Evolutionary conservation across 2,113 vertebrate species (phyloP), one percentile per base, ranked within the genome.

Genomic region (Orthonyx spaldingii): DNA sequence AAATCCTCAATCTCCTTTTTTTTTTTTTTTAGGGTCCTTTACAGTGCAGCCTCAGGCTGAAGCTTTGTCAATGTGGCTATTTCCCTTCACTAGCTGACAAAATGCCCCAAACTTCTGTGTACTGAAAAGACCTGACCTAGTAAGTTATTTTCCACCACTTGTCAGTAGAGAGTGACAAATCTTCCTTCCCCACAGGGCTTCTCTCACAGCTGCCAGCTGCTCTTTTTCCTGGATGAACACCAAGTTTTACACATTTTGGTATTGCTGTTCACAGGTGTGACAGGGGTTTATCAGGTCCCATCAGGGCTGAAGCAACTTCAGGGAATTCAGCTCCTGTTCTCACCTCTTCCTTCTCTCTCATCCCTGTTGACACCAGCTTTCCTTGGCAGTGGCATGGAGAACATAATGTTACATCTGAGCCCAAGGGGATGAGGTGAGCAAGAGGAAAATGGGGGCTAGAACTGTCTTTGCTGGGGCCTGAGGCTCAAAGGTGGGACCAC

Each of bases 51-150:
- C 41, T 72, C 0, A 3, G 21, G 23, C 16, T 49, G 46, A 78
- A 70, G 16, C n/a, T 88, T 74, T 74, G 41, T 52, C n/a, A 52
- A 0, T 0, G 1, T 56, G 27, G 35, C 18, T 15, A 28, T 70
- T 85, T 65, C 18, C 37, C 28, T 77, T 77, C 49, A 27, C 13
- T 13, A 77, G 49, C 30, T 70, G 56, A 53, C 46, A 81, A 69
- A 84, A 64, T 0, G 0, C 8, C 23, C 35, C 69, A 33, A 50
- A 76, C 12, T 56, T 66, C 46, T 35, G 27, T 6, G 12, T 16
- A 27, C 41, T 37, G 24, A 30, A 37, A 93, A 84, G 19, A 22
- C 16, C 46, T 77, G 46, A 22, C 22, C 19, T 50, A 7, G 0
- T 16, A 59, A 72, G 16, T 44, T 44, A 32, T 39, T 70, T 84